Percentiles rank a stretch among this genome's conserved stretches.
phyloP scores from a whole-genome alignment of 2,888 invertebrate genomes.

The Aproaerema taeniolella region DNA sequence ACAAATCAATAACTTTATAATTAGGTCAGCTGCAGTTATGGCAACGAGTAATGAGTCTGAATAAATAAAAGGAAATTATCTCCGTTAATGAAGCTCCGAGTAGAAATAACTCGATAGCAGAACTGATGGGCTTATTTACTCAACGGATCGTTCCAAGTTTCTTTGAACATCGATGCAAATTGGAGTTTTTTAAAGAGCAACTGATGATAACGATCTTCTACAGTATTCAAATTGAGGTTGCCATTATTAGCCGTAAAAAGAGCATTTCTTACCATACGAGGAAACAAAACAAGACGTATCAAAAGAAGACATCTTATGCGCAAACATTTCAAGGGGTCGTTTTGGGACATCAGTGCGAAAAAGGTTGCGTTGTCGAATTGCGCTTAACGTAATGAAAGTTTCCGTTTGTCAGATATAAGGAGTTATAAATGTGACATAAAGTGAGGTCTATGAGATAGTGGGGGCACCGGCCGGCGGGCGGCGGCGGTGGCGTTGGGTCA shows the following conservation, averaged over 20 bases:
- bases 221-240: no score
- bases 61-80: background rate
- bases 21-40: background rate
- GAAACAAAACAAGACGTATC: no score
- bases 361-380: background rate
- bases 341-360: slow-evolving; percentile 3
- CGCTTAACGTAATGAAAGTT: slow-evolving; percentile 8
- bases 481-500: slow-evolving; percentile 29
- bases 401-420: slow-evolving; percentile 7
- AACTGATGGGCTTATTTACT: background rate
- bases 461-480: no score
- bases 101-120: background rate
- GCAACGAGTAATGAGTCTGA: background rate
- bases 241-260: no score
- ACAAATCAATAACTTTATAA: background rate
- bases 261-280: no score
- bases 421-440: slow-evolving; percentile 34
- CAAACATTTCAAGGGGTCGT: background rate
- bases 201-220: background rate
- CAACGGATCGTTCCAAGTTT: background rate
- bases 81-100: background rate
- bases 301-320: no score
- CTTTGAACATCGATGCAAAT: background rate
- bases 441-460: slow-evolving; percentile 35
- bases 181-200: background rate